phyloP scores from a whole-genome alignment of 2,797 vertebrate species.

The Cuniculus paca region DNA sequence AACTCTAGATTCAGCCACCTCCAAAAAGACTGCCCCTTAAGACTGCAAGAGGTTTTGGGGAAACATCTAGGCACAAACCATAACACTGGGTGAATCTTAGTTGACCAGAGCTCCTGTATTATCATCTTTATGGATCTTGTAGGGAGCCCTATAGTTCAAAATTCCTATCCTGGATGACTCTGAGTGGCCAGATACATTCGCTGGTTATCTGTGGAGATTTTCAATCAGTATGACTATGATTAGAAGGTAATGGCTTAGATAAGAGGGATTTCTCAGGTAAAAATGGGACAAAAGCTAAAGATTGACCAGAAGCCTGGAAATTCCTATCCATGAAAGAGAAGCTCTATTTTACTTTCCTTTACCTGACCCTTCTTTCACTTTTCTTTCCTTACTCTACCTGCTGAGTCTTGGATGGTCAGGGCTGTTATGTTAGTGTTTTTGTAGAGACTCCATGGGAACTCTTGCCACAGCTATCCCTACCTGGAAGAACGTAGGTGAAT shows the following conservation, averaged over 20 bases:
- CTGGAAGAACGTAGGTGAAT: neutral
- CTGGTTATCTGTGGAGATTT: neutral
- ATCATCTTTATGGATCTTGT: neutral
- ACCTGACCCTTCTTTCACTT: neutral
- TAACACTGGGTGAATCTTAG: neutral
- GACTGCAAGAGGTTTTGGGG: too few relatives aligned
- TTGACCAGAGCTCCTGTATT: neutral
- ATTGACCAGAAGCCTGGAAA: constrained; percentile 11
- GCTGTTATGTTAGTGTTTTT: constrained; percentile 9
- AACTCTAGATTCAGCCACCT: too few relatives aligned
- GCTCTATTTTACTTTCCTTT: neutral
- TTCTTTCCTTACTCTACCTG: constrained; percentile 39
- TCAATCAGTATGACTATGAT: neutral
- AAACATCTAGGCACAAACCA: too few relatives aligned
- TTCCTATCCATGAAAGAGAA: neutral
- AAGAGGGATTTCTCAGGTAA: constrained; percentile 37
- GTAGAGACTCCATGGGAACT: neutral
- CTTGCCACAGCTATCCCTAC: neutral
- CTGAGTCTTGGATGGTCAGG: neutral
- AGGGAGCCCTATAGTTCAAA: neutral
- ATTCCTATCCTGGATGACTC: constrained; percentile 4
- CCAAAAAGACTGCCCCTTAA: too few relatives aligned
- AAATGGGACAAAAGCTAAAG: neutral
- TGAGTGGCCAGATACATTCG: neutral
- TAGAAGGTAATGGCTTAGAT: neutral